Evolutionary conservation across 2,797 vertebrate genomes (phyloP), one percentile per base, ranked within the genome.

Genomic region (Phalloptychus januarius): DNA sequence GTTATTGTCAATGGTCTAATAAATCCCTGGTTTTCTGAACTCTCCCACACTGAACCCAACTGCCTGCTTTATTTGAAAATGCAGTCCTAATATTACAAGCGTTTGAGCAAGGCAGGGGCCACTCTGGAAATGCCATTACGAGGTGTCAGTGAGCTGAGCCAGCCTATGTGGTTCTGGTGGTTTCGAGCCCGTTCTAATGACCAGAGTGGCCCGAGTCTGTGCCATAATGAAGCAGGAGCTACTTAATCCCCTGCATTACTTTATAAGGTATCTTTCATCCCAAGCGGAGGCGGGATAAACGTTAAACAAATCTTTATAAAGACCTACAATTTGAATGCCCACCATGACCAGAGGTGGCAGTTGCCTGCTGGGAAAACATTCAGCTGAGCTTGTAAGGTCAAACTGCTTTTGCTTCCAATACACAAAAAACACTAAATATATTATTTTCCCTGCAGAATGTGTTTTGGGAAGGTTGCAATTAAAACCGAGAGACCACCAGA

Each of bases 111-210:
- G 79, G 79, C 73, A 52, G 87, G 72, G 83, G 76, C 85, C 54
- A 81, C 79, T 90, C 92, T 92, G 91, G 88, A 79, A 94, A 92
- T 91, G 89, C 87, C 87, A 94, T 95, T 94, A 95, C 78, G 86
- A 94, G 92, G 94, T 95, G 95, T 88, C 85, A 85, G 78, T 93
- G 94, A 96, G 92, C 72, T 0, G 75, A 85, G 81, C 86, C 90
- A 94, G 92, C 87, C 80, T 75, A n/a, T 5, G 72, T 69, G 44
- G 85, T 90, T 90, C 87, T 85, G 85, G 88, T 91, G 91, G 79
- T 83, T 69, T 77, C 40, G 73, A 86, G 86, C 79, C 81, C 58
- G 12, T 83, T 88, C 87, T 92, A 92, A 93, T 87, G 79, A 88
- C 82, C 91, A 87, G 85, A 91, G 76, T 54, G 67, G 85, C 74